Percentiles rank a stretch among this genome's conserved stretches.
Evolutionary conservation across 2,113 vertebrate genomes (phyloP).

Genomic region (Erinaceus europaeus): DNA sequence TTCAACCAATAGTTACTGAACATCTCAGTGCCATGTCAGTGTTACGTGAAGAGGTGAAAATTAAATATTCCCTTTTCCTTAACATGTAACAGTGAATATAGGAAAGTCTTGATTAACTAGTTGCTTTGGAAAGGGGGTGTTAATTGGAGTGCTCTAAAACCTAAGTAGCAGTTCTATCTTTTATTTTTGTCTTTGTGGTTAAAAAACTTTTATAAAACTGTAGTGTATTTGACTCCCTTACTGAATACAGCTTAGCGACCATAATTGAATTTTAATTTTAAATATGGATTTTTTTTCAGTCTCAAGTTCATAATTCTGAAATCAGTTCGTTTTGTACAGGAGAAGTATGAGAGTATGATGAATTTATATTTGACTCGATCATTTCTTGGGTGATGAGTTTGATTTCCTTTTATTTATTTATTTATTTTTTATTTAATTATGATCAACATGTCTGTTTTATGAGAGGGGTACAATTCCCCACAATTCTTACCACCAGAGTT

Average conservation of each 20-base stretch:
- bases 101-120: conserved; percentile 27
- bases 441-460: no score
- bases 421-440: no score
- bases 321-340: not conserved
- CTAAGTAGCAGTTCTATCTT: not conserved
- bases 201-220: conserved; percentile 32
- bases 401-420: no score
- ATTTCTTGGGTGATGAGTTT: conserved; percentile 7
- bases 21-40: not conserved
- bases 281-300: conserved; percentile 19
- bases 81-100: not conserved
- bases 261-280: conserved; percentile 48
- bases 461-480: no score
- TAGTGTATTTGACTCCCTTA: conserved; percentile 15
- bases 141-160: conserved; percentile 42
- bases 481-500: no score
- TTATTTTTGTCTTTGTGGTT: conserved; percentile 51
- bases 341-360: not conserved
- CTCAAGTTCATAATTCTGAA: conserved; percentile 33
- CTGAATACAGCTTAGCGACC: conserved; percentile 35
- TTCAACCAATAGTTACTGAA: conserved; percentile 11
- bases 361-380: not conserved
- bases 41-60: not conserved
- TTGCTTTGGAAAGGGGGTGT: not conserved
- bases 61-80: conserved; percentile 25